Evolutionary conservation across 2,888 invertebrate species (phyloP).

Genomic region (Hemicrepidius hirtus): DNA sequence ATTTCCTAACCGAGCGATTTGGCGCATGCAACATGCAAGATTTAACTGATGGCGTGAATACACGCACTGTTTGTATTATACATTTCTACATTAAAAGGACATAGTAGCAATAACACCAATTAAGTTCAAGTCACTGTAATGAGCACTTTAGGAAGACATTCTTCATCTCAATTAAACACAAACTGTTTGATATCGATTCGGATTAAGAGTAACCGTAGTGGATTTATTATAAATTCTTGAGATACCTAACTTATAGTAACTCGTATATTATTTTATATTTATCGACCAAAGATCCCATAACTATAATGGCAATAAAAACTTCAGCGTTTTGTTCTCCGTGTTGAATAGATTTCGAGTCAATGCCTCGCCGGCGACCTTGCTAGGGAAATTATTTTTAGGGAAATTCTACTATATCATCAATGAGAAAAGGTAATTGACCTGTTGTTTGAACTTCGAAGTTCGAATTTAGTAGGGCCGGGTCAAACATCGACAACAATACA

Average conservation of each 20-base stretch:
- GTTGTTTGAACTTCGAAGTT: slow-evolving; percentile 19
- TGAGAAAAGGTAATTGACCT: slow-evolving; percentile 37
- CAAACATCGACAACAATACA: slow-evolving; percentile 32
- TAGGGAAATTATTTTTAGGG: slow-evolving; percentile 11
- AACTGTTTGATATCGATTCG: slow-evolving; percentile 19
- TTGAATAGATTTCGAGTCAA: slow-evolving; percentile 3
- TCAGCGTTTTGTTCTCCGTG: not conserved
- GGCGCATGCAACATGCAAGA: slow-evolving; percentile 44
- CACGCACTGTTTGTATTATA: slow-evolving; percentile 40
- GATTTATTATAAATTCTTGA: not conserved
- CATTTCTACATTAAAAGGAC: slow-evolving; percentile 15
- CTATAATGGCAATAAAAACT: slow-evolving; percentile 2
- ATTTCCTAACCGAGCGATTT: slow-evolving; percentile 44
- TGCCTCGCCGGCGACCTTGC: slow-evolving; percentile 8
- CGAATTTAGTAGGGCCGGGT: slow-evolving; percentile 23
- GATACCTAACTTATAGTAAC: not conserved
- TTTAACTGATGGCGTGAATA: slow-evolving; percentile 30
- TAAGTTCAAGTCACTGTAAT: slow-evolving; percentile 3
- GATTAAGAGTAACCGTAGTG: not conserved
- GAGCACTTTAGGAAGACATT: slow-evolving; percentile 10
- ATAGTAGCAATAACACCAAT: slow-evolving; percentile 8
- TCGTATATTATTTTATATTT: slow-evolving; percentile 3
- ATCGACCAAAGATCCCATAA: not conserved
- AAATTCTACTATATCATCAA: slow-evolving; percentile 19
- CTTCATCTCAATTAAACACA: not conserved